Evolutionary conservation across 2,888 invertebrate genomes (phyloP), one percentile per base, ranked within the genome.

Genomic region (Lottia scabra): DNA sequence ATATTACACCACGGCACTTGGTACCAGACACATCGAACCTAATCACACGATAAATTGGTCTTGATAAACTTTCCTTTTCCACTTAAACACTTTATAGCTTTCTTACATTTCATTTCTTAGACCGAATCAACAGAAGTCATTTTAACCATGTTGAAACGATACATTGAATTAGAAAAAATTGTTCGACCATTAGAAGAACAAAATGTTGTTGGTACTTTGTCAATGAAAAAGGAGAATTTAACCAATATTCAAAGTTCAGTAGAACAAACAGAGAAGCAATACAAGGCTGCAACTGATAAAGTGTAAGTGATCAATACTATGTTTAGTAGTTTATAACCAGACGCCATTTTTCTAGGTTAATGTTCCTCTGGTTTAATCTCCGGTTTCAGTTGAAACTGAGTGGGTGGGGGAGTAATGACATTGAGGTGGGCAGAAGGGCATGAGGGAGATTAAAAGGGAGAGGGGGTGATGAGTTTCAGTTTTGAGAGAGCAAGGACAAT

Each of bases 141-240:
- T 19, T 19, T 71, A 65, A 63, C 69, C 0, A 71, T 73, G 72
- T 66, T 81, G 63, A 66, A 63, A 71, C 75, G 75, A 6, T 90
- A 90, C 73, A 81, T 90, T 16, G 86, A 86, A 26, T 78, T 91
- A 23, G 90, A 90, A 77, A 88, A 89, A 72, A 81, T 87, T 56
- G 88, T 90, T 16, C 79, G 81, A 44, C 72, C 77, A 65, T 69
- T 85, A 30, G 91, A 91, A 74, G 72, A 78, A 12, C 86, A 84
- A 70, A 89, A 89, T 73, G 83, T 86, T 8, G 71, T 89, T 43
- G 90, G 89, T 75, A 85, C 84, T 67, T 86, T 87, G 65, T 84
- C 89, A 70, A 81, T 84, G 26, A 89, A 87, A 68, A 84, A 84
- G 38, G 84, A 88, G 26, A 84, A 86, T 27, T 84, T 89, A 5